Conservation (phyloP, 2,888 invertebrate genomes). For the Chaitophorus viminalis region DNA sequence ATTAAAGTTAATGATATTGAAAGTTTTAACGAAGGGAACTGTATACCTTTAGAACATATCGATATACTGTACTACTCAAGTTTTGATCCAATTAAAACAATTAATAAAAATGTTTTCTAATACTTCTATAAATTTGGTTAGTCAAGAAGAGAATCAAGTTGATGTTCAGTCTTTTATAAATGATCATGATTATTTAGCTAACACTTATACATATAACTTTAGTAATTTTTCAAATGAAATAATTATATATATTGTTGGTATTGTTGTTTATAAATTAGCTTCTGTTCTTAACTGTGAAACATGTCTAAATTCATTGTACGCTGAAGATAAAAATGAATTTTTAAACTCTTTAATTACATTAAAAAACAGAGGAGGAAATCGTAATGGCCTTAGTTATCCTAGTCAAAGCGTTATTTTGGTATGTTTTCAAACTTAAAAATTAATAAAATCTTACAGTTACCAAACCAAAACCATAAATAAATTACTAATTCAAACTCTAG, state of each 20-base stretch:
- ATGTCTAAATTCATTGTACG: background rate
- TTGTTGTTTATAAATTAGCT: constrained; percentile 25
- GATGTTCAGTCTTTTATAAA: constrained; percentile 10
- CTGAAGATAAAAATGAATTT: constrained; percentile 10
- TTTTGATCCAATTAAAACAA: constrained; percentile 28
- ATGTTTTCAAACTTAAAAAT: constrained; percentile 1
- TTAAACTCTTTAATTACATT: no score
- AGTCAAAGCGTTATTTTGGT: background rate
- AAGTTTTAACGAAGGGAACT: no score
- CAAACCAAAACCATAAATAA: constrained; percentile 5
- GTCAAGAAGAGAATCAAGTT: constrained; percentile 1
- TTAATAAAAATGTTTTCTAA: constrained; percentile 28
- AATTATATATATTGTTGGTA: constrained; percentile 31
- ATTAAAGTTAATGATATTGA: constrained; percentile 12
- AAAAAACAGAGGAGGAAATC: background rate
- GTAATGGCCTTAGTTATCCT: background rate
- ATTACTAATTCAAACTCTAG: no score
- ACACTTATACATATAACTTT: background rate
- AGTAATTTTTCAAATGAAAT: constrained; percentile 30
- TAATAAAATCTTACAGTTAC: constrained; percentile 14
- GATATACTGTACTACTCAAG: constrained; percentile 10
- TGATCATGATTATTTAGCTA: constrained; percentile 11
- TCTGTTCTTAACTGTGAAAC: constrained; percentile 9
- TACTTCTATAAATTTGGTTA: background rate
- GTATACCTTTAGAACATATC: constrained; percentile 31